Conservation (phyloP, 2,888 invertebrate genomes). For the Oxyteleia sp. region DNA sequence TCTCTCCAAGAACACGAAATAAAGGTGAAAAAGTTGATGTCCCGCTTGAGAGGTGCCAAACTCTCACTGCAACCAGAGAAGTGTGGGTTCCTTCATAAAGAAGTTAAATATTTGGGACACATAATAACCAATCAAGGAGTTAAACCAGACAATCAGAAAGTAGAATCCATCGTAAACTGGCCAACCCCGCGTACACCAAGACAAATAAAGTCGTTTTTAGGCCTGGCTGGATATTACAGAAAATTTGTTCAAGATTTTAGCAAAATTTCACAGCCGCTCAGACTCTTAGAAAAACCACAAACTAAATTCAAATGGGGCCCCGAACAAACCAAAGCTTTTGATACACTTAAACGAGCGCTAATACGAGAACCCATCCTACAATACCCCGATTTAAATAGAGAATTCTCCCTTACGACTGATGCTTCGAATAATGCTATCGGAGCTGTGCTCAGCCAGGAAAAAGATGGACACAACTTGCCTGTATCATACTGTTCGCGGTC, state of each 20-base stretch:
- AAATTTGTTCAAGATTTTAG: not conserved
- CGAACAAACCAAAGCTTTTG: not conserved
- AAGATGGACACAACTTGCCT: no score
- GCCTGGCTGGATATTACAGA: not conserved
- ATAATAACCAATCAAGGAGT: constrained; percentile 10
- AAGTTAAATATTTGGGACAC: not conserved
- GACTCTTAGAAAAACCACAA: not conserved
- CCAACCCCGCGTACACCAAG: not conserved
- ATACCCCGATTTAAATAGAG: not conserved
- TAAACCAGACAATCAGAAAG: not conserved
- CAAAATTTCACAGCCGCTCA: not conserved
- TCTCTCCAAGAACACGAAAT: constrained; percentile 8
- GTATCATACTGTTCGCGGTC: no score
- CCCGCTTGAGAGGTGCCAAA: not conserved
- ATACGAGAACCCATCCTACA: not conserved
- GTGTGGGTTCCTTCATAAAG: not conserved
- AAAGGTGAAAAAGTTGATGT: not conserved
- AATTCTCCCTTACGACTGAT: no score
- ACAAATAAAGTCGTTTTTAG: not conserved
- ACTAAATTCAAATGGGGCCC: not conserved
- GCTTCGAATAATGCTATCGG: no score
- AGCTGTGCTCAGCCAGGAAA: no score
- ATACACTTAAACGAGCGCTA: not conserved
- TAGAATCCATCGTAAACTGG: not conserved
- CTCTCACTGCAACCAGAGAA: constrained; percentile 4